Percentiles rank a stretch among this genome's conserved stretches.
phyloP scores from a whole-genome alignment of 1,140 invertebrate species.

The Maconellicoccus hirsutus region DNA sequence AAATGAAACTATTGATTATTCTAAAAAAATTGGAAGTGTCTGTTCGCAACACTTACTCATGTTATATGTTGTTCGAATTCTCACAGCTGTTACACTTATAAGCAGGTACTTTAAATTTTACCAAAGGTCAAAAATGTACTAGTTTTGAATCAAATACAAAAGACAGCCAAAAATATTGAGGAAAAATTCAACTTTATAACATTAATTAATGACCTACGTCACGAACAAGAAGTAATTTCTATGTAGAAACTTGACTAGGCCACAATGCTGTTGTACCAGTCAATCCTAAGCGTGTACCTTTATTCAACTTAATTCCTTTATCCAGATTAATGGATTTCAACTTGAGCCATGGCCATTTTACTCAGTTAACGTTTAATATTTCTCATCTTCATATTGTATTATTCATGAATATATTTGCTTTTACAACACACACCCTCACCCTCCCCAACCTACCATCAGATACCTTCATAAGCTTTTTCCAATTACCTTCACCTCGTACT shows the following conservation, averaged over 20 bases:
- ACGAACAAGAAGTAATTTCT: neutral
- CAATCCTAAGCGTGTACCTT: neutral
- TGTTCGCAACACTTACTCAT: too few relatives aligned
- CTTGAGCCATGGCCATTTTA: neutral
- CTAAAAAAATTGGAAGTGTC: too few relatives aligned
- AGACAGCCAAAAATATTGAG: neutral
- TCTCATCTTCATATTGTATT: neutral
- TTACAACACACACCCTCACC: neutral
- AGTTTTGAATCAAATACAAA: too few relatives aligned
- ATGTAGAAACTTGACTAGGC: neutral
- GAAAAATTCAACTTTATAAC: neutral
- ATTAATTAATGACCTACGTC: neutral
- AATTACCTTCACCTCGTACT: too few relatives aligned
- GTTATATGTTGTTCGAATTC: too few relatives aligned
- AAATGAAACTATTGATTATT: too few relatives aligned
- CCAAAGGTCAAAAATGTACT: neutral
- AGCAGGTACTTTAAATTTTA: too few relatives aligned
- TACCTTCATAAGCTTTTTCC: too few relatives aligned
- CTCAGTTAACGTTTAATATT: neutral
- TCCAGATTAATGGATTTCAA: conserved; percentile 1
- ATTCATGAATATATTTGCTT: neutral
- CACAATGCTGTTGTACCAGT: neutral
- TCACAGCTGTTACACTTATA: too few relatives aligned
- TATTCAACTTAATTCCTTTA: neutral
- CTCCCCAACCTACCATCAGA: too few relatives aligned